These are phyloP conservation scores for Oasisia sp. DNA, from an alignment of 2,888 invertebrate species.

Conservation along the genomic window DNA sequence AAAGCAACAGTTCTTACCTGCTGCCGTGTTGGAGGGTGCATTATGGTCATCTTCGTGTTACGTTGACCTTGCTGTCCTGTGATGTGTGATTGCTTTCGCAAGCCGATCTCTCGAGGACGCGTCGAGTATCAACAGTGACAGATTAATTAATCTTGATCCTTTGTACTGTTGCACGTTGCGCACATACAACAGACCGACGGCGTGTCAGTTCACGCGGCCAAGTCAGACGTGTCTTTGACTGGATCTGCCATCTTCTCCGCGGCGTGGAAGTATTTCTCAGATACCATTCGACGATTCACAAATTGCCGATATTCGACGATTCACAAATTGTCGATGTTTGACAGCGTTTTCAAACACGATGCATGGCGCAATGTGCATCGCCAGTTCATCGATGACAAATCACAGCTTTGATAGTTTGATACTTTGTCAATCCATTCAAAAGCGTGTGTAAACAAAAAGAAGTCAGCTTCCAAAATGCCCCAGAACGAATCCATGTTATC, in stretches of 20 bases:
- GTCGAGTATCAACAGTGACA: background rate
- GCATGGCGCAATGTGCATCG: background rate
- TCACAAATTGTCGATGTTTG: background rate
- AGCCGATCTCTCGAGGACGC: background rate
- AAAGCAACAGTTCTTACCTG: background rate
- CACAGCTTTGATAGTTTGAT: background rate
- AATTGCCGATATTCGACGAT: too few relatives aligned
- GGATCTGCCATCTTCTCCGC: background rate
- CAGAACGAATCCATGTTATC: background rate
- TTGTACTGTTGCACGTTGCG: background rate
- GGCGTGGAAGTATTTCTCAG: background rate
- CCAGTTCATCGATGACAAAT: background rate
- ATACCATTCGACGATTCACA: background rate
- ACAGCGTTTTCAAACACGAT: background rate
- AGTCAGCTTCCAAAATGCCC: background rate
- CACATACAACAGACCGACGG: background rate
- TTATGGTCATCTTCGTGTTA: background rate
- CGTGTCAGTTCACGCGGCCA: background rate
- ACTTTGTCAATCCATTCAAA: background rate
- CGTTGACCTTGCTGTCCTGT: background rate
- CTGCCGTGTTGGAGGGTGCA: background rate
- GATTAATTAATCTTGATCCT: background rate
- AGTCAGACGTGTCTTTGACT: background rate
- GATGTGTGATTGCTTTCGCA: background rate
- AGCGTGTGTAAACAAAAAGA: background rate